Evolutionary conservation across 2,888 invertebrate species (phyloP).

Genomic region (Pimpla rufipes): DNA sequence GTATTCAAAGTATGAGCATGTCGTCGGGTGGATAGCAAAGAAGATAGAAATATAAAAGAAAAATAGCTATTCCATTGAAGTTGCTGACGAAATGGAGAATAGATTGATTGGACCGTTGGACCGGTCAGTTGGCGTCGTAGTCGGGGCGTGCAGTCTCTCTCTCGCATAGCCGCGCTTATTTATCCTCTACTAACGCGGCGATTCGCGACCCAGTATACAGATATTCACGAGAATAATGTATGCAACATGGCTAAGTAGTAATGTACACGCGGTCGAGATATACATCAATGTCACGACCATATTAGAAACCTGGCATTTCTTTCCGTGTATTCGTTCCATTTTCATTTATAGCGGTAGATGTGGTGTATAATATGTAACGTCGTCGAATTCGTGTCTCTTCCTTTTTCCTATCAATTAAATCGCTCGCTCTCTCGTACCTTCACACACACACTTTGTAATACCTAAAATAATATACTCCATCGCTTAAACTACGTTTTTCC

Average conservation of each 20-base stretch:
- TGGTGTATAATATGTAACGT: constrained; percentile 10
- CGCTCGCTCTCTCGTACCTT: constrained; percentile 7
- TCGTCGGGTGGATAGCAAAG: not conserved
- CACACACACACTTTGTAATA: constrained; percentile 32
- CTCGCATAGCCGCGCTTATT: not conserved
- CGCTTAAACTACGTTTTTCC: constrained; percentile 36
- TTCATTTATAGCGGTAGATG: not conserved
- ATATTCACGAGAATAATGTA: constrained; percentile 70
- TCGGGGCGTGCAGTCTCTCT: not conserved
- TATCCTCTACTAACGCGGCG: not conserved
- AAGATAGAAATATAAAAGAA: not conserved
- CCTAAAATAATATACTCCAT: constrained; percentile 61
- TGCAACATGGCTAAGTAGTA: constrained; percentile 66
- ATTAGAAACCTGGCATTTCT: constrained; percentile 49
- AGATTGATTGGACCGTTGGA: constrained; percentile 7
- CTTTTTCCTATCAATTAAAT: constrained; percentile 16
- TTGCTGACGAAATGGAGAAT: not conserved
- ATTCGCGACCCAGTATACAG: not conserved
- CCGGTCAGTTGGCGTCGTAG: not conserved
- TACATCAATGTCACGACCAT: constrained; percentile 53
- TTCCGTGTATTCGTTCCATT: constrained; percentile 7
- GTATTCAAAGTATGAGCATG: not conserved
- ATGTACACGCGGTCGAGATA: constrained; percentile 74
- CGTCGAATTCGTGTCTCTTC: constrained; percentile 22
- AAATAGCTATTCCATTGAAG: not conserved